Conservation (phyloP, 2,113 vertebrate species). For the Suricata suricatta region DNA sequence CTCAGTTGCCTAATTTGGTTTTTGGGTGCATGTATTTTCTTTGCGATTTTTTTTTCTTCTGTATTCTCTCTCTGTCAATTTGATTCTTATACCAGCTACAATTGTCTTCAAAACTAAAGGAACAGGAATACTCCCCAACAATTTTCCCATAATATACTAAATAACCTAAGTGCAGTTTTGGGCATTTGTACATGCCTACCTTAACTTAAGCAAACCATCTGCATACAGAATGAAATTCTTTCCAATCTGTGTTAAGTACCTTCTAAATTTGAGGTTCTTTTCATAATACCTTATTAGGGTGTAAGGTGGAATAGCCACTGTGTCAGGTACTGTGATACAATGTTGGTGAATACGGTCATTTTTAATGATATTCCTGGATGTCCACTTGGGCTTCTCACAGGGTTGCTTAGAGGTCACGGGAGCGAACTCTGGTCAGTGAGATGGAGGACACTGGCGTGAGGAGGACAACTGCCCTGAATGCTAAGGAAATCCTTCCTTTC, state of each 20-base stretch:
- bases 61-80: no score
- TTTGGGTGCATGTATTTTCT: background rate
- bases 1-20: background rate
- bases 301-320: background rate
- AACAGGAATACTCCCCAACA: no score
- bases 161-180: no score
- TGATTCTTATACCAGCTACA: no score
- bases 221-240: background rate
- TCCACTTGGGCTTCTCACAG: background rate
- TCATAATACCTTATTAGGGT: background rate
- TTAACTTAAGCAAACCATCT: no score
- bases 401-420: background rate
- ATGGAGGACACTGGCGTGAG: background rate
- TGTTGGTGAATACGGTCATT: no score
- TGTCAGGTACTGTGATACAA: background rate
- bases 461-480: background rate
- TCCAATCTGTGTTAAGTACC: background rate
- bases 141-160: no score
- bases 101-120: no score
- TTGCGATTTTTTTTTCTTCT: no score
- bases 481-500: background rate
- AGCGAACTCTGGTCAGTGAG: background rate
- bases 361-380: background rate
- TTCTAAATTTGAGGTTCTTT: background rate
- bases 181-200: no score